phyloP scores from a whole-genome alignment of 1,140 invertebrate species.

The Lordiphosa clarofinis region DNA sequence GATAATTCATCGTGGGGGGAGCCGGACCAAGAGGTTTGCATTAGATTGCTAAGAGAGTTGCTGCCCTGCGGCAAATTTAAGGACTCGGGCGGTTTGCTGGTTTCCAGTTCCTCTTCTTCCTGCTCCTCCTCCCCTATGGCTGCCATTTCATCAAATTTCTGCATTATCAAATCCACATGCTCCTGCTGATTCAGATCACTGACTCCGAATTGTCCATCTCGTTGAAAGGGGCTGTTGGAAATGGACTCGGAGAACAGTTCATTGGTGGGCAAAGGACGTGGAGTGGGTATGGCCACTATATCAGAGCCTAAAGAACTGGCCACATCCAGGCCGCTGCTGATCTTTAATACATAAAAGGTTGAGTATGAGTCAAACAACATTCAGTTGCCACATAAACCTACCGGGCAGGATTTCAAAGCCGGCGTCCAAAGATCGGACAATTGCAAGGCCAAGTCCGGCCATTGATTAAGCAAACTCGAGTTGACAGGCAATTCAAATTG shows the following conservation, averaged over 20 bases:
- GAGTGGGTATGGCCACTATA: slow-evolving; percentile 79
- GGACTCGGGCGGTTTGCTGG: not conserved
- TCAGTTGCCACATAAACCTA: slow-evolving; percentile 49
- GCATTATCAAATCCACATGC: slow-evolving; percentile 63
- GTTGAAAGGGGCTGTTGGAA: slow-evolving; percentile 70
- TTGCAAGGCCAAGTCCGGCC: slow-evolving; percentile 91
- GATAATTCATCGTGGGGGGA: slow-evolving; percentile 31
- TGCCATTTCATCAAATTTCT: slow-evolving; percentile 74
- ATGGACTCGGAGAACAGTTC: slow-evolving; percentile 77
- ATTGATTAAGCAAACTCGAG: slow-evolving; percentile 93
- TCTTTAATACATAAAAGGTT: slow-evolving; percentile 28
- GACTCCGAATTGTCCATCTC: slow-evolving; percentile 45
- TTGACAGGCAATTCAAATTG: slow-evolving; percentile 91
- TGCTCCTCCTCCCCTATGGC: slow-evolving; percentile 63
- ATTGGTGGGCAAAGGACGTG: slow-evolving; percentile 68
- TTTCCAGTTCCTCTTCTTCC: not conserved
- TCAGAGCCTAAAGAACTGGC: slow-evolving; percentile 84
- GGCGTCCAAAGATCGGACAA: slow-evolving; percentile 92
- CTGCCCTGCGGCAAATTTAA: slow-evolving; percentile 48
- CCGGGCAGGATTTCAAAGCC: slow-evolving; percentile 86
- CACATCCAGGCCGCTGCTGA: slow-evolving; percentile 84
- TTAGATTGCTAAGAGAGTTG: slow-evolving; percentile 67
- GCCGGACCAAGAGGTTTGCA: slow-evolving; percentile 74
- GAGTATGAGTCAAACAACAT: slow-evolving; percentile 17
- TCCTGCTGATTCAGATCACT: slow-evolving; percentile 59